Evolutionary conservation across 2,797 vertebrate species (phyloP).

Genomic region (Microcaecilia unicolor): DNA sequence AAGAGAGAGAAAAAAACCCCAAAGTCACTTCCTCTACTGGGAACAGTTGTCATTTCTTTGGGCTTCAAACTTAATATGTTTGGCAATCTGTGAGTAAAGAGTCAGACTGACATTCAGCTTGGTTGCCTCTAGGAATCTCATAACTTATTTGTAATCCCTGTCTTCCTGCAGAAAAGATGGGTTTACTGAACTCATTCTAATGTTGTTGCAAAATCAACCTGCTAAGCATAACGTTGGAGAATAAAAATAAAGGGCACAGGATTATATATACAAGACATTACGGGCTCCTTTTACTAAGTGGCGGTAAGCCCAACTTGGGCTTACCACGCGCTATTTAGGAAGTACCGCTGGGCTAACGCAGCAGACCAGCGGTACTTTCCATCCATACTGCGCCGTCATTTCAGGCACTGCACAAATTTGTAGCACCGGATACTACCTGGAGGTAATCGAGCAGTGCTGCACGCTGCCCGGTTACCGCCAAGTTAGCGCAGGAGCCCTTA

Average conservation of each 20-base stretch:
- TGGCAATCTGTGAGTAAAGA: background rate
- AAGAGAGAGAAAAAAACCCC: constrained; percentile 8
- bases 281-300: no score
- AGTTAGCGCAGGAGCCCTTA: no score
- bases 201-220: background rate
- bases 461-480: no score
- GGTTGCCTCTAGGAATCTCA: background rate
- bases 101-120: background rate
- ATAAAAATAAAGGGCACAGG: background rate
- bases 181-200: background rate
- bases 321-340: no score
- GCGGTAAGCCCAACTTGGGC: no score
- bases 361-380: no score
- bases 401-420: no score
- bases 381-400: no score
- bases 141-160: constrained; percentile 1
- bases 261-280: background rate
- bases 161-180: background rate
- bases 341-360: no score
- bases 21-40: background rate
- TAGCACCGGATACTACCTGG: no score
- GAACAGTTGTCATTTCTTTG: constrained; percentile 8
- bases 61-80: background rate
- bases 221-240: constrained; percentile 2
- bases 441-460: no score